Conservation (phyloP, 2,113 vertebrate species). For the Clupea harengus region DNA sequence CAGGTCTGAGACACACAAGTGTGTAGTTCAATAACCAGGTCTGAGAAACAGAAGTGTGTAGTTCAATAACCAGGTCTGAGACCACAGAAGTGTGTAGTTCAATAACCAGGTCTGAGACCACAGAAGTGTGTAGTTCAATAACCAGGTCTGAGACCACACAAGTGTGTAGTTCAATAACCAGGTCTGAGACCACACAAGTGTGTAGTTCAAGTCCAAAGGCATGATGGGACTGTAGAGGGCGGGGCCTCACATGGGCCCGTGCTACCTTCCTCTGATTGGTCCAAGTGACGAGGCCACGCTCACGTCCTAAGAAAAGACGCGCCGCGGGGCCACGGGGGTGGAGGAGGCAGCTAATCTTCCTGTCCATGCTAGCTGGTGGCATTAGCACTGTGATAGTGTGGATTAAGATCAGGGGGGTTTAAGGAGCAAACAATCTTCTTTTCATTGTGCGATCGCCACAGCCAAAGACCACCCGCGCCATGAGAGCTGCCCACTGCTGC, state of each 20-base stretch:
- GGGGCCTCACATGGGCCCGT: no score
- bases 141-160: neutral
- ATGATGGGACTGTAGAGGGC: neutral
- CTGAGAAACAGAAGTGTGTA: no score
- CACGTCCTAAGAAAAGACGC: slow-evolving; percentile 9
- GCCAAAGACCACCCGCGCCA: slow-evolving; percentile 59
- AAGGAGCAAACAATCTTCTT: slow-evolving; percentile 72
- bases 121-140: neutral
- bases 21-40: neutral
- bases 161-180: neutral
- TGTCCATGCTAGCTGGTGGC: slow-evolving; percentile 60
- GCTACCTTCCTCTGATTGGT: slow-evolving; percentile 23
- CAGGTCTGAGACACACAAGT: neutral
- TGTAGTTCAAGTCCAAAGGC: neutral
- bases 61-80: neutral
- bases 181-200: neutral
- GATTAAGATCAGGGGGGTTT: slow-evolving; percentile 71
- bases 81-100: no score
- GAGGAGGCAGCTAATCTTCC: slow-evolving; percentile 65
- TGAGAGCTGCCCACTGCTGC: slow-evolving; percentile 67
- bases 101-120: neutral
- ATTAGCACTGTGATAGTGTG: slow-evolving; percentile 65
- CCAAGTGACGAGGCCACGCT: slow-evolving; percentile 24
- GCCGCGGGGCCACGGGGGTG: slow-evolving; percentile 28
- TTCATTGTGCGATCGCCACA: slow-evolving; percentile 62